Base-by-base conservation (phyloP, 2,797 vertebrate species). In the Esox masquinongy region DNA sequence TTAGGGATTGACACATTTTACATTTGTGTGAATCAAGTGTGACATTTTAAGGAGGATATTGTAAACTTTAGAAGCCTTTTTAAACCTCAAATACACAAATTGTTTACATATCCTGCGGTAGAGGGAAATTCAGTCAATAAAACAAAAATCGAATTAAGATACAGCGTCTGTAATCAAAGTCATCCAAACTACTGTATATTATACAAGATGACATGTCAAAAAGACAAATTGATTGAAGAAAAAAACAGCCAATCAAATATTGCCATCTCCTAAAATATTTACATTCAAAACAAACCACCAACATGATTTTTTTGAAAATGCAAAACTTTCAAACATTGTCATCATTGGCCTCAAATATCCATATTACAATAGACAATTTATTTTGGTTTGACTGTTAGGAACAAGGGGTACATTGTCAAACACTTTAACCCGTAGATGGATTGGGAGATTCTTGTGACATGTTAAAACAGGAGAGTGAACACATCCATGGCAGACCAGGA, bases 391-490 rank as follows among this genome's bases (percentile, higher is more conserved):
- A 88, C 85, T 84, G 79, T 79, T 14, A 26, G 73, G 75, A 88
- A 90, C 82, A 91, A 85, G 86, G 77, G 74, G 19, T 71, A 59
- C 81, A 85, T 87, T 92, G 88, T 90, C 43, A 77, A 85, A 82
- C 78, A 77, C 22, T 79, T 26, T 90, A 88, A 91, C 90, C 92
- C 79, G 84, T 22, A 83, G 88, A 90, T 79, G 73, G 83, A 86
- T 87, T 80, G 82, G 75, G 70, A 88, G 87, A 92, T 92, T 92
- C 88, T 92, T 90, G 88, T 83, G 88, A 90, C 92, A 77, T 90
- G 92, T 92, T 90, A 87, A 90, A 91, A 93, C 92, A 93, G 82
- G 88, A 90, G 83, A 81, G 87, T 75, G 78, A 85, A 81, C 82
- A 82, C 56, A 63, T 70, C 83, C 61, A 63, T 68, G 84, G 84